phyloP scores from a whole-genome alignment of 2,113 vertebrate genomes.

The Pelodiscus sinensis region DNA sequence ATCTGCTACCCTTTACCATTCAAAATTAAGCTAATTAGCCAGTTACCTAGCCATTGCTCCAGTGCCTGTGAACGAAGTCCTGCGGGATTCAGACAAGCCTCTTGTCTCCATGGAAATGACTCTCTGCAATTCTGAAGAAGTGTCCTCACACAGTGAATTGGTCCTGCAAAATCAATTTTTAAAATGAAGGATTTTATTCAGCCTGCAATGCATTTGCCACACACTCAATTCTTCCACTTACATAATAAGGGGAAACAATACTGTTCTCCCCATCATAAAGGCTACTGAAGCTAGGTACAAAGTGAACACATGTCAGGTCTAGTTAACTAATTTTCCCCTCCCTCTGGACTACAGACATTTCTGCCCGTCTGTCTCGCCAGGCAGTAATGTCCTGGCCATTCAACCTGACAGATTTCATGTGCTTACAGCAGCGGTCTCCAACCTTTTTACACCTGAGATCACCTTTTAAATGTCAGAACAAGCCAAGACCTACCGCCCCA shows the following conservation, averaged over 20 bases:
- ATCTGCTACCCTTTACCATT: not conserved
- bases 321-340: not conserved
- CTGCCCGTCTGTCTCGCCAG: too few species aligned
- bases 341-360: too few species aligned
- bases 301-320: not conserved
- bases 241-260: not conserved
- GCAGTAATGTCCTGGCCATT: too few species aligned
- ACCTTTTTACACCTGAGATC: too few species aligned
- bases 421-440: too few species aligned
- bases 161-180: constrained; percentile 75
- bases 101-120: constrained; percentile 78
- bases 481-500: too few species aligned
- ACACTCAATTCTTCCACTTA: not conserved
- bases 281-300: not conserved
- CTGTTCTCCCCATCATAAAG: not conserved
- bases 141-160: constrained; percentile 78
- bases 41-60: constrained; percentile 88
- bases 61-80: constrained; percentile 75
- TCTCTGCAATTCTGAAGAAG: constrained; percentile 72
- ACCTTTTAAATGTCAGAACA: too few species aligned
- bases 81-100: constrained; percentile 70
- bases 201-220: not conserved
- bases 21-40: not conserved
- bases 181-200: not conserved
- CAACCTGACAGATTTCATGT: too few species aligned